phyloP scores from a whole-genome alignment of 2,888 invertebrate species.

The Notodonta dromedarius region DNA sequence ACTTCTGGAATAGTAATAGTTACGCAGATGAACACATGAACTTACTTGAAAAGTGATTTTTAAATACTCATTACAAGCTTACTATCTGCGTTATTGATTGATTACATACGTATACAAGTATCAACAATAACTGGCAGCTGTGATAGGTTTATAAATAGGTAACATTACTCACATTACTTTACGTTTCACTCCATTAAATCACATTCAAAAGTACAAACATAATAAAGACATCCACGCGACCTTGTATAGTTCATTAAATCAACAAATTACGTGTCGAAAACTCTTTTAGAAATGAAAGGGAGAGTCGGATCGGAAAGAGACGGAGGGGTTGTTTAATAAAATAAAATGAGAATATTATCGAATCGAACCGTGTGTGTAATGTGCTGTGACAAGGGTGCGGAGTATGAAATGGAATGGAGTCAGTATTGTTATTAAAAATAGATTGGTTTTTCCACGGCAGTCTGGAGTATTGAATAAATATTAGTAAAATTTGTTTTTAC shows the following conservation, averaged over 20 bases:
- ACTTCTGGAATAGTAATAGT: no score
- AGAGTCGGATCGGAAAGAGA: conserved; percentile 54
- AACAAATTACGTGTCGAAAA: conserved; percentile 76
- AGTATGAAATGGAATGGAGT: conserved; percentile 36
- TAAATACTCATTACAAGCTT: no score
- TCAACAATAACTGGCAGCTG: no score
- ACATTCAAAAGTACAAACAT: conserved; percentile 1
- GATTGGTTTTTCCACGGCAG: no score
- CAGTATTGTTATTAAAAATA: conserved; percentile 2
- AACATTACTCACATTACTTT: no score
- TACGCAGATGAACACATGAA: no score
- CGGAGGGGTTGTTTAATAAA: conserved; percentile 66
- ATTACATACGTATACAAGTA: no score
- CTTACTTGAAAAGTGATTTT: no score
- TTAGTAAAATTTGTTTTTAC: no score
- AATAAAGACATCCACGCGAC: conserved; percentile 23
- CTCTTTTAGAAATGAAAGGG: conserved; percentile 59
- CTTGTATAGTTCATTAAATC: conserved; percentile 67
- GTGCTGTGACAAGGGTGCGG: conserved; percentile 56
- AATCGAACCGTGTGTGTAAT: conserved; percentile 69
- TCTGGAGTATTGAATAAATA: no score
- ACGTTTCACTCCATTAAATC: not conserved
- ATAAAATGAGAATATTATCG: conserved; percentile 77
- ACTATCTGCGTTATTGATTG: no score
- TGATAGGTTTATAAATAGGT: no score